Conservation (phyloP, 2,113 vertebrate genomes). For the Physeter macrocephalus region DNA sequence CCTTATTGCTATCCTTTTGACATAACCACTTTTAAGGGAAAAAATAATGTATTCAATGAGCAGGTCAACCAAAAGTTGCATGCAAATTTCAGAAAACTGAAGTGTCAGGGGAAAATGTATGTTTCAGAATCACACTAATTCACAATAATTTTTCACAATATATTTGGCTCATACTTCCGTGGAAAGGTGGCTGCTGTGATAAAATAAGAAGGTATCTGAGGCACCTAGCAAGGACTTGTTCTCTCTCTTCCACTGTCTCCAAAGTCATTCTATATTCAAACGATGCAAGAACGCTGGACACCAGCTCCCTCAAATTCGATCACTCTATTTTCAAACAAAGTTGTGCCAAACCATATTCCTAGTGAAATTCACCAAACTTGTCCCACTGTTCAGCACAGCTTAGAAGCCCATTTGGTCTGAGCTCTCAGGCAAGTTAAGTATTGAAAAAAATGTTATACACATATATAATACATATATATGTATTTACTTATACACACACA, state of each 20-base stretch:
- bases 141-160: not conserved
- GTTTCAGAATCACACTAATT: not conserved
- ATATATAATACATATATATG: too few species aligned
- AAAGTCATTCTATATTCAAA: not conserved
- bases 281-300: not conserved
- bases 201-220: not conserved
- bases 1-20: not conserved
- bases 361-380: not conserved
- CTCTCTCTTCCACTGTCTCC: not conserved
- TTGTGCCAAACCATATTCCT: not conserved
- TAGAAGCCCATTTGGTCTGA: not conserved
- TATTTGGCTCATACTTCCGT: not conserved
- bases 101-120: not conserved
- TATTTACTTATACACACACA: not conserved
- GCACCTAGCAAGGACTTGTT: not conserved
- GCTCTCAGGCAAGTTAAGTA: not conserved
- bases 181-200: not conserved
- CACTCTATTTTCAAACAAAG: not conserved
- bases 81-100: conserved; percentile 15
- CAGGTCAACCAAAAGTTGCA: not conserved
- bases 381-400: not conserved
- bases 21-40: not conserved
- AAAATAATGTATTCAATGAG: not conserved
- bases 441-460: not conserved
- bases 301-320: not conserved